A percentile compares a stretch with the other conserved stretches of the same genome.
These are phyloP conservation scores for Oncorhynchus kisutch DNA, from an alignment of 2,113 vertebrate genomes.

Conservation along the genomic window DNA sequence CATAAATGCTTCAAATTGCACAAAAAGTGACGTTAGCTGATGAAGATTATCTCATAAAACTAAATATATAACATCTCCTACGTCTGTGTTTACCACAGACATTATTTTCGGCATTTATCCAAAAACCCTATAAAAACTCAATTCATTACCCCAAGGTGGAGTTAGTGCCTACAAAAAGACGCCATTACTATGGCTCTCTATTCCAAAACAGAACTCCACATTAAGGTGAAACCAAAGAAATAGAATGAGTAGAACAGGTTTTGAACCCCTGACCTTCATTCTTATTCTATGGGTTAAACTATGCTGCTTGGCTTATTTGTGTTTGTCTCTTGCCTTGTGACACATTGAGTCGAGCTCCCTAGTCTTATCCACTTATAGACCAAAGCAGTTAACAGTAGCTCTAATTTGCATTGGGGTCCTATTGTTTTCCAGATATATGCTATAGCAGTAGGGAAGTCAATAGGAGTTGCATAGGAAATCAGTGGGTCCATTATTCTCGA, in stretches of 20 bases:
- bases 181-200: slow-evolving; percentile 39
- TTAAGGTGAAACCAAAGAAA: not conserved
- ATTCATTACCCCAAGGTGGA: slow-evolving; percentile 17
- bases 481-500: slow-evolving; percentile 54
- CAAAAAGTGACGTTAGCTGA: no score
- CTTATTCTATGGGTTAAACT: not conserved
- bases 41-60: no score
- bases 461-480: slow-evolving; percentile 44
- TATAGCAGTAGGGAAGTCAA: slow-evolving; percentile 40
- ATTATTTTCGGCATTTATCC: no score
- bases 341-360: not conserved
- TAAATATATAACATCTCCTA: no score
- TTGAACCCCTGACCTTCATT: not conserved
- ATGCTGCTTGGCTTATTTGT: not conserved
- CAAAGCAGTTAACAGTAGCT: slow-evolving; percentile 23
- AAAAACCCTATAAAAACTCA: no score
- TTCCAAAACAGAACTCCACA: not conserved
- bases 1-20: no score
- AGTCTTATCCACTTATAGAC: slow-evolving; percentile 10
- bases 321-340: slow-evolving; percentile 24
- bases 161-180: slow-evolving; percentile 38
- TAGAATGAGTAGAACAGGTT: not conserved
- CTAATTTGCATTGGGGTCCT: slow-evolving; percentile 44
- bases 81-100: no score
- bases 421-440: slow-evolving; percentile 48